Conservation (phyloP, 2,113 vertebrate species). For the Amphiprion ocellaris region DNA sequence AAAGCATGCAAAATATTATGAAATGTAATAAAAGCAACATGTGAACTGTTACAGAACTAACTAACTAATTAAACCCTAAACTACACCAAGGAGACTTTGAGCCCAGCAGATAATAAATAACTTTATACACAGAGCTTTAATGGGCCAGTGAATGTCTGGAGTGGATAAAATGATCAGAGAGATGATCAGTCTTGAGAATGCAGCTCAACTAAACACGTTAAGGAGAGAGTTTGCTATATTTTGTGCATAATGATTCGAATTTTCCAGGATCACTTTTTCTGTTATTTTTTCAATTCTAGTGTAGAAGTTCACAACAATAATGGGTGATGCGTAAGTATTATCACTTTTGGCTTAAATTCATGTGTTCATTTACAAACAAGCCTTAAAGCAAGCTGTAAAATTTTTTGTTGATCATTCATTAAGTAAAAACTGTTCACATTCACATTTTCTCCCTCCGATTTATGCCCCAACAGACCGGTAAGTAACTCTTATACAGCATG, state of each 20-base stretch:
- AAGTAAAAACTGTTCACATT: not conserved
- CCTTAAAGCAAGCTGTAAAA: not conserved
- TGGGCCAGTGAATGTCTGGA: constrained; percentile 24
- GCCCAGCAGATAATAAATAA: constrained; percentile 20
- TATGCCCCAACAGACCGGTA: constrained; percentile 53
- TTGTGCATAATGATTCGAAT: not conserved
- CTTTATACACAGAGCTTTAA: constrained; percentile 16
- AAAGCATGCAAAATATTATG: too few relatives aligned
- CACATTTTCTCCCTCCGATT: constrained; percentile 32
- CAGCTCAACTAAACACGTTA: constrained; percentile 16
- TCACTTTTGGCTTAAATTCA: not conserved
- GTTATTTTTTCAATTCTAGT: constrained; percentile 26
- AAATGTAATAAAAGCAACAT: not conserved
- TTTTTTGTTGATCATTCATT: not conserved
- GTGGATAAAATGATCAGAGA: constrained; percentile 17
- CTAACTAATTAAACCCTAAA: not conserved
- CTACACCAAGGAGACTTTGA: not conserved
- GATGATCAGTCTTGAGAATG: constrained; percentile 8
- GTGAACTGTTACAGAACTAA: not conserved
- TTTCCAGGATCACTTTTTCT: not conserved
- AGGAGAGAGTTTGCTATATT: not conserved
- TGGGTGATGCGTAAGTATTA: constrained; percentile 72
- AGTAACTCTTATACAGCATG: constrained; percentile 41
- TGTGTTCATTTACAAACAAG: constrained; percentile 5
- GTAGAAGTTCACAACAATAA: constrained; percentile 25